Evolutionary conservation across 1,140 invertebrate genomes (phyloP), one percentile per base, ranked within the genome.

Genomic region (Kradibia gibbosae): DNA sequence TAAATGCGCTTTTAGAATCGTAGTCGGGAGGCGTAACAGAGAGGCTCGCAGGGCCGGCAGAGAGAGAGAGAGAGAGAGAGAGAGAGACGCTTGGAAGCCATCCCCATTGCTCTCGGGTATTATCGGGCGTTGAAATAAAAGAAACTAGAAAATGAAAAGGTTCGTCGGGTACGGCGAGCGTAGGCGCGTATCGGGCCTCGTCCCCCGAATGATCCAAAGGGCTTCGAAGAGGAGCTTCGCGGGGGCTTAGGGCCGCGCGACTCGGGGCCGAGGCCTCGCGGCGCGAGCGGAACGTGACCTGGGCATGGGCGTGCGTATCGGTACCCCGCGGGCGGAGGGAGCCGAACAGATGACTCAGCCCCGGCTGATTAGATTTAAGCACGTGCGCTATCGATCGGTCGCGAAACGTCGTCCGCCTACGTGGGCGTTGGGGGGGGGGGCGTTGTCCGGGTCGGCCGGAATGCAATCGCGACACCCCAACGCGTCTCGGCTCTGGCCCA

Each of bases 331-430:
- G 15, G 15, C 13, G 15, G 50, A 48, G 45, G 45, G 15, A 65
- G 31, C 22, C 34, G 57, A 39, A 45, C 39, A 10, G 25, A 39
- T 36, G 36, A 53, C 48, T 84, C 74, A 83, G 60, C 84, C 80
- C 81, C 81, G 82, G 81, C 79, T 81, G 83, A 86, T 86, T 86
- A 85, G 79, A 85, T 84, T 85, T 53, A 53, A 53, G 71, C 80
- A 83, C 85, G 82, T 78, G 83, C 36, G 57, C n/a, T 20, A 83
- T 22, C 80, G 55, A 82, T 84, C 62, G 17, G 81, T 80, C 80
- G 60, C 57, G 57, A 34, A 7, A 17, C 72, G 13, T 20, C 39
- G 25, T 34, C 42, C 15, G 48, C 17, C 17, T 15, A 67, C 50
- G 72, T 17, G 45, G 25, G 3, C 22, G 50, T 5, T 20, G 31